phyloP scores from a whole-genome alignment of 2,113 vertebrate genomes.

The Cygnus atratus region DNA sequence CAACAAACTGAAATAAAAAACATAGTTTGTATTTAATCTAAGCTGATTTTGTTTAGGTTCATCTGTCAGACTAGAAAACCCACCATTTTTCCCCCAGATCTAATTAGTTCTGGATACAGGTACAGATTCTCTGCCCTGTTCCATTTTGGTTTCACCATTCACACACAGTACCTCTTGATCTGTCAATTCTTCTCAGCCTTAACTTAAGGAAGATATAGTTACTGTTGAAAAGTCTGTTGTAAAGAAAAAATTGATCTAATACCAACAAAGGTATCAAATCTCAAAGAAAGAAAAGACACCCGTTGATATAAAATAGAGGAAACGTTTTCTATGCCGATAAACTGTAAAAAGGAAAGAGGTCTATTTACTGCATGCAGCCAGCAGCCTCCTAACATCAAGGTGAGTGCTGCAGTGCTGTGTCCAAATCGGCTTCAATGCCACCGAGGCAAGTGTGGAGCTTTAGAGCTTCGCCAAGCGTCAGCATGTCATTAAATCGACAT shows the following conservation, averaged over 20 bases:
- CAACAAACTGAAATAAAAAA: background rate
- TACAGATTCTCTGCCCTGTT: background rate
- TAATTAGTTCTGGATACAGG: background rate
- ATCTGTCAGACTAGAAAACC: background rate
- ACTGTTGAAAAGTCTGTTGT: constrained; percentile 14
- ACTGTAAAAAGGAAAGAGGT: background rate
- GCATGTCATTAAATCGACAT: background rate
- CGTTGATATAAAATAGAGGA: background rate
- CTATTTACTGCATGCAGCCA: background rate
- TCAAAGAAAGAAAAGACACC: background rate
- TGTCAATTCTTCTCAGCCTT: background rate
- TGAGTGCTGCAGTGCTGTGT: fast-evolving
- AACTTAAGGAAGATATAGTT: background rate
- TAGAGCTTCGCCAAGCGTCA: background rate
- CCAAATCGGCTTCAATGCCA: background rate
- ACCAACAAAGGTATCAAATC: background rate
- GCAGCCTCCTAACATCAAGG: background rate
- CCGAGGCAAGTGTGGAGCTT: background rate
- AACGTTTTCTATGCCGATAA: background rate
- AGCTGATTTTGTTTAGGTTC: background rate
- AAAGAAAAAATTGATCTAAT: constrained; percentile 17
- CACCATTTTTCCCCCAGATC: background rate
- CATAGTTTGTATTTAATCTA: background rate
- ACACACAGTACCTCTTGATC: background rate
- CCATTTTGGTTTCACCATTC: background rate